Percentiles rank a stretch among this genome's conserved stretches.
These are phyloP conservation scores for Incurvaria masculella DNA, from an alignment of 2,888 invertebrate species.

Conservation along the genomic window DNA sequence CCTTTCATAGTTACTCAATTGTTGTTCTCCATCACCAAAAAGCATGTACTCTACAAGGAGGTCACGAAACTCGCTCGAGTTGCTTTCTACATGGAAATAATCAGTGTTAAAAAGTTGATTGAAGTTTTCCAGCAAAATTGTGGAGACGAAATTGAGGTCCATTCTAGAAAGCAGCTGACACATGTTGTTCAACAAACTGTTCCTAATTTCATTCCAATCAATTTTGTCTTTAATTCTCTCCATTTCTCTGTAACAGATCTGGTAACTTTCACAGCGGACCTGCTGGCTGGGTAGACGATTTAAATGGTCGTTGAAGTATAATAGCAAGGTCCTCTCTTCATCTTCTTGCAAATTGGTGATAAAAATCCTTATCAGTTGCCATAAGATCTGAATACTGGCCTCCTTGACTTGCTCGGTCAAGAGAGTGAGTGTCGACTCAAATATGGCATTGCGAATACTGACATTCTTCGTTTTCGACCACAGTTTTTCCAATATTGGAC, in stretches of 20 bases:
- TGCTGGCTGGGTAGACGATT: background rate
- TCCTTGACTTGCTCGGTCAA: background rate
- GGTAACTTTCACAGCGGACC: background rate
- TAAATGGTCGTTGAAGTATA: background rate
- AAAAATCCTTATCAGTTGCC: background rate
- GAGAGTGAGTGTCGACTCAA: background rate
- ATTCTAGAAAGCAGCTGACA: background rate
- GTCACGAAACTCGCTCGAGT: background rate
- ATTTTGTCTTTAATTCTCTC: background rate
- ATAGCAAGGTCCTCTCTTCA: background rate
- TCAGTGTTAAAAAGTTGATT: background rate
- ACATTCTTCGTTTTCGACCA: slow-evolving; percentile 1
- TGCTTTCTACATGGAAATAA: background rate
- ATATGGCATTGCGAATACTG: background rate
- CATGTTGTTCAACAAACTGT: background rate
- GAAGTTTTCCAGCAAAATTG: background rate
- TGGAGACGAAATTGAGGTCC: background rate
- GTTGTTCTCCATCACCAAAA: background rate
- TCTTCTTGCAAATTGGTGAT: background rate
- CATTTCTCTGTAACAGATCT: background rate
- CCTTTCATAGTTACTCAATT: background rate
- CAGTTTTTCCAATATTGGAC: background rate
- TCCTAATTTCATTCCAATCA: background rate
- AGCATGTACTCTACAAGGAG: background rate
- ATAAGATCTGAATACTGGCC: background rate